These are phyloP conservation scores for Alethe diademata DNA, from an alignment of 2,113 vertebrate species.

Conservation along the genomic window DNA sequence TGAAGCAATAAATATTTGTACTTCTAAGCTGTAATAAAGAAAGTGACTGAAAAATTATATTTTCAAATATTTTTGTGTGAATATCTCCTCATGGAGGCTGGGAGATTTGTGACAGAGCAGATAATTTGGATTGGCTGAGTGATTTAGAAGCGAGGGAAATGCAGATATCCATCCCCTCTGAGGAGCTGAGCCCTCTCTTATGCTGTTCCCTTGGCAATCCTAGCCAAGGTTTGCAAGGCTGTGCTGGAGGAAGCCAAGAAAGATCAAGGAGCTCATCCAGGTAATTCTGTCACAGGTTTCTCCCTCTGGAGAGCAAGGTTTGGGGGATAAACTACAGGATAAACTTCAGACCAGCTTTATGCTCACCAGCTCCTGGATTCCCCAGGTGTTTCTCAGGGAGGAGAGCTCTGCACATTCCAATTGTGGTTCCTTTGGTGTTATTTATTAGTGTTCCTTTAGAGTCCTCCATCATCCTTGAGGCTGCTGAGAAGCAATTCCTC, in stretches of 20 bases:
- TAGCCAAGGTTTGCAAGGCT: not conserved
- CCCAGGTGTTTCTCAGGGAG: not conserved
- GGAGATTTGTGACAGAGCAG: not conserved
- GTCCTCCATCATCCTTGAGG: not conserved
- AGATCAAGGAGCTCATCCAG: not conserved
- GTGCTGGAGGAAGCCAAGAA: not conserved
- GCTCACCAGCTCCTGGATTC: not conserved
- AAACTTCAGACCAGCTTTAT: not conserved
- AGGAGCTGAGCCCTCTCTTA: not conserved
- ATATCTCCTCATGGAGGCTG: fast-evolving
- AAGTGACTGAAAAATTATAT: not conserved
- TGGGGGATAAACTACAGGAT: not conserved
- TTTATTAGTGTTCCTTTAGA: not conserved
- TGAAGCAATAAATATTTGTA: not conserved
- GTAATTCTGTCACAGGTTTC: not conserved
- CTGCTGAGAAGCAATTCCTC: not conserved
- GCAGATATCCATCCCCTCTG: not conserved
- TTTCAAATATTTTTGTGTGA: not conserved
- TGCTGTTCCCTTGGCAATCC: not conserved
- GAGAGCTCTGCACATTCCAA: too few species aligned
- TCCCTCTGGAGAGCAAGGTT: not conserved
- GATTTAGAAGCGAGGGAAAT: not conserved
- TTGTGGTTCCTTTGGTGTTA: not conserved
- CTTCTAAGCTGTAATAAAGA: not conserved
- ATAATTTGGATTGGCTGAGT: not conserved